Base-by-base conservation (phyloP, 2,113 vertebrate genomes). In the Gobiocypris rarus region DNA sequence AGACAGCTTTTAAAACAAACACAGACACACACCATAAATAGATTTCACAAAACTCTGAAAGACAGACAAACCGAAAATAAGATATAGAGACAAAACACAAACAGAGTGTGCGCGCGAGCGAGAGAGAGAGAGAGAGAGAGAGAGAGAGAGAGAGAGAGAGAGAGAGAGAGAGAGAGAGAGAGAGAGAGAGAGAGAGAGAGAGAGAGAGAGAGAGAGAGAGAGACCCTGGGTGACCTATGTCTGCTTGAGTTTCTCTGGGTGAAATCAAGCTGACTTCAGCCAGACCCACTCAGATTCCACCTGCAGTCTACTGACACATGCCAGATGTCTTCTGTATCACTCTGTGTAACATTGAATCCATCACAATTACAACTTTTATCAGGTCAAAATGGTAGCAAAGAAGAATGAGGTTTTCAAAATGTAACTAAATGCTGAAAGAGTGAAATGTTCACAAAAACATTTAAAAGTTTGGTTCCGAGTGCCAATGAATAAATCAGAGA, bases 201-300 rank as follows among this genome's bases (percentile, higher is more conserved):
- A n/a, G n/a, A n/a, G n/a, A n/a, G n/a, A n/a, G n/a, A n/a, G n/a
- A n/a, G n/a, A n/a, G n/a, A n/a, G n/a, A 75, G 58, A 43, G 28
- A 15, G 50, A 34, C 31, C 14, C 65, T 61, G 56, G 81, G 70
- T 69, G 34, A 83, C 48, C 31, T 7, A 22, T 50, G 59, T 26
- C 50, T 52, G 52, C 28, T 77, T 83, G 13, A 61, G 45, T 77
- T 75, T 86, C 58, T 83, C 50, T 63, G 13, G 26, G 38, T 65
- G 81, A 77, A 83, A 83, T 70, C 26, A 59, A 84, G 75, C 52
- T 73, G 81, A 38, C 85, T 76, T 83, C 75, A 38, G 54, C 81
- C 75, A 79, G 56, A 79, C 67, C 24, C 19, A 54, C 63, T 86
- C 74, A 79, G 81, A 78, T 83, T 83, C 67, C 85, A 86, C 85